Evolutionary conservation across 2,888 invertebrate species (phyloP).

Genomic region (Galerucella calmariensis): DNA sequence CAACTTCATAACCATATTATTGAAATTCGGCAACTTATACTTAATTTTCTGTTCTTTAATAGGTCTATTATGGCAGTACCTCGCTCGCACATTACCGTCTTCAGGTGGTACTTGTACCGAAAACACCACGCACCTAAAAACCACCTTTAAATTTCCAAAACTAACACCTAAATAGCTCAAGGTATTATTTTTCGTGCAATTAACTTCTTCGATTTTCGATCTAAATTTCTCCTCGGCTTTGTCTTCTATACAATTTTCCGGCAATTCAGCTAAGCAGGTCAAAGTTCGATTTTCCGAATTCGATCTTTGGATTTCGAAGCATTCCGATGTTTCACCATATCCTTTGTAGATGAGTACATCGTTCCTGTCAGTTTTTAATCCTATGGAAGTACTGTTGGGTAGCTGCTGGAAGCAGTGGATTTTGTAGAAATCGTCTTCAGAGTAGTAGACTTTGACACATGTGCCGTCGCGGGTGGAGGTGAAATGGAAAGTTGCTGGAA

Average conservation of each 20-base stretch:
- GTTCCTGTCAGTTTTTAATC: constrained; percentile 15
- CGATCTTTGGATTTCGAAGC: constrained; percentile 18
- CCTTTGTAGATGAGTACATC: constrained; percentile 17
- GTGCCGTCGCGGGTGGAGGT: constrained; percentile 15
- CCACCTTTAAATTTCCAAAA: constrained; percentile 6
- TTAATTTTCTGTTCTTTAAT: neutral
- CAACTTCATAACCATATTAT: neutral
- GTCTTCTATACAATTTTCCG: constrained; percentile 17
- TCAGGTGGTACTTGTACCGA: neutral
- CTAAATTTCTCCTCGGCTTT: neutral
- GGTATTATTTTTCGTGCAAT: constrained; percentile 2
- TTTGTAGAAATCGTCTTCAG: constrained; percentile 23
- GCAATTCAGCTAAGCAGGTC: neutral
- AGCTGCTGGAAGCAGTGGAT: constrained; percentile 21
- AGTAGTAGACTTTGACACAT: constrained; percentile 24
- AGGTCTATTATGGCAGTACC: constrained; percentile 20
- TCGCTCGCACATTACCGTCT: neutral
- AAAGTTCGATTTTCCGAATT: constrained; percentile 12
- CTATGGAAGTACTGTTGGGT: neutral
- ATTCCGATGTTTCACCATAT: constrained; percentile 22
- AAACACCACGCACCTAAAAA: constrained; percentile 23
- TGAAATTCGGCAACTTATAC: neutral
- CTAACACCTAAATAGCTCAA: constrained; percentile 8
- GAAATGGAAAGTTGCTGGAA: constrained; percentile 21
- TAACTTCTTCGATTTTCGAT: constrained; percentile 12